Base-by-base conservation (phyloP, 2,797 vertebrate genomes). In the Mormyrus proboscirostris region DNA sequence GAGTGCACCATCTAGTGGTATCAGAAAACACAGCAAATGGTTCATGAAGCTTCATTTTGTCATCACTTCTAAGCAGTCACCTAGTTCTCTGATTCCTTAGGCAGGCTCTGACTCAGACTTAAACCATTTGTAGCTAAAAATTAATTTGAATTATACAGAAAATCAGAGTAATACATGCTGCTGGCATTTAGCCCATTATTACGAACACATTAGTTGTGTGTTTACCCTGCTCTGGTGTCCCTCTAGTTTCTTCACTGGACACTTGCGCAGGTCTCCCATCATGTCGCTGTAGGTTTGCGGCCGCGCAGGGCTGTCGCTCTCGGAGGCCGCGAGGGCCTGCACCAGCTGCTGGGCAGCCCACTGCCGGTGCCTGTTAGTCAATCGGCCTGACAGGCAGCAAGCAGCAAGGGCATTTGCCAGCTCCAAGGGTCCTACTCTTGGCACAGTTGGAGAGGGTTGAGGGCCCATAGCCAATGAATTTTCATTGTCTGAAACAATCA, bases 301-400 rank as follows among this genome's bases (percentile, higher is more conserved):
- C 47, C 95, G 93, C 89, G 93, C 90, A 3, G 94, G 91, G 90
- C 91, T 91, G 90, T 96, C 95, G 87, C 93, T 93, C 88, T 96
- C 96, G 0, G 95, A 93, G 44, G 93, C 92, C 0, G 95, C 95
- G 91, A 97, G 89, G 53, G 96, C 95, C 91, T 95, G 95, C 44
- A 97, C 94, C 92, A 97, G 95, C 94, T 96, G 96, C 92, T 95
- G 94, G 4, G 96, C 94, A 10, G 96, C 96, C 96, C 96, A 97
- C 91, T 97, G 96, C 12, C 96, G 94, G 90, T 97, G 95, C 90
- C 89, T 94, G 87, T 93, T 95, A 92, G 92, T 95, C 91, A 96
- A 93, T 87, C 95, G 91, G 47, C 95, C 96, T 2, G 96, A 97
- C 57, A 97, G 94, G 65, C 94, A 94, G 89, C 96, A 97, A 19